phyloP scores from a whole-genome alignment of 2,888 invertebrate species.

The Zelleria hepariella region DNA sequence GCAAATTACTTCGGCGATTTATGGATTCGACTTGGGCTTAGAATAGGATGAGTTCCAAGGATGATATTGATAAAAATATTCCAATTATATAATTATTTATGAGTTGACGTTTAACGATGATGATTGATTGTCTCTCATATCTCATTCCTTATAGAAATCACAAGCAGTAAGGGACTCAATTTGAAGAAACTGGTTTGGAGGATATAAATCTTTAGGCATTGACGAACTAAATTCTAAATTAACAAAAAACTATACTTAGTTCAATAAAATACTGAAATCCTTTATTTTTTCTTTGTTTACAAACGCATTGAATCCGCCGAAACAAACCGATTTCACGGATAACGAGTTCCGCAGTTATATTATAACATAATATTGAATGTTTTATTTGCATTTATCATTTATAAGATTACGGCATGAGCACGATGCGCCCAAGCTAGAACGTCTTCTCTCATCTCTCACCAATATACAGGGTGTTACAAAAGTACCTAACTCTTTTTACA shows the following conservation, averaged over 20 bases:
- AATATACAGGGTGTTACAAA: no score
- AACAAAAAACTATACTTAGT: not conserved
- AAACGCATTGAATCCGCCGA: not conserved
- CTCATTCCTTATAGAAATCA: no score
- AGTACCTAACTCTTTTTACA: no score
- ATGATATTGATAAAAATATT: not conserved
- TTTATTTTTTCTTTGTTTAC: not conserved
- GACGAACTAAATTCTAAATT: constrained; percentile 2
- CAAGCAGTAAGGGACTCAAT: no score
- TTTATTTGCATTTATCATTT: no score
- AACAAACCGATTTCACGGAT: no score
- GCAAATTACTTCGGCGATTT: not conserved
- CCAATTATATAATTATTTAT: no score
- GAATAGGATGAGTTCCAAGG: not conserved
- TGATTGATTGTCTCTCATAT: not conserved
- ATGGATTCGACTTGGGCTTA: not conserved
- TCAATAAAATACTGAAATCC: constrained; percentile 10
- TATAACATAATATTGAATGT: no score
- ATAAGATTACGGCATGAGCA: no score
- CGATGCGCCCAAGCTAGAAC: no score
- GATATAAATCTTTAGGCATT: constrained; percentile 7
- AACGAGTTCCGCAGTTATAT: no score
- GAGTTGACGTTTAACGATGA: not conserved
- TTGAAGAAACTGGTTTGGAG: not conserved
- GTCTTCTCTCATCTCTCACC: no score